Conservation (phyloP, 2,113 vertebrate species). For the Scopus umbretta region DNA sequence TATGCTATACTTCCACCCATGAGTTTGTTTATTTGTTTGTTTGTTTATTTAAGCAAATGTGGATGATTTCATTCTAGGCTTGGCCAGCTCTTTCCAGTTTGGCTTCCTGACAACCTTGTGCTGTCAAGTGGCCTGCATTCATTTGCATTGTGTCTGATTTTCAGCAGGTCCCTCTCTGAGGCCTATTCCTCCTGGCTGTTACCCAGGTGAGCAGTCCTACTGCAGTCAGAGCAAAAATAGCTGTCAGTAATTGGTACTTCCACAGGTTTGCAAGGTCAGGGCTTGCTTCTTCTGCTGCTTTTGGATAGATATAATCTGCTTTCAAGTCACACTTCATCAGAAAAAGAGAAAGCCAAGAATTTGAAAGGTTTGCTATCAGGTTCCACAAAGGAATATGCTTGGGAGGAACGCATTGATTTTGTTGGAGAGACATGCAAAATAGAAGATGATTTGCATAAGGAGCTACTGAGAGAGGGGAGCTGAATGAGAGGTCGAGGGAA, state of each 20-base stretch:
- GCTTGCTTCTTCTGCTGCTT: background rate
- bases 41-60: background rate
- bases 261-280: background rate
- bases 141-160: background rate
- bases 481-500: background rate
- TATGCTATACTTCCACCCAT: background rate
- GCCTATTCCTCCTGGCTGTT: background rate
- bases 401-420: background rate
- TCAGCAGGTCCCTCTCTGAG: conserved; percentile 8
- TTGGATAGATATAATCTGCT: background rate
- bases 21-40: background rate
- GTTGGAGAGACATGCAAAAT: background rate
- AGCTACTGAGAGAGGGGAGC: background rate
- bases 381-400: conserved; percentile 11
- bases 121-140: conserved; percentile 9
- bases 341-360: conserved; percentile 2
- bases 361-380: conserved; percentile 26
- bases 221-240: background rate
- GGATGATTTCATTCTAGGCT: background rate
- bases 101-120: conserved; percentile 39
- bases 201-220: conserved; percentile 30
- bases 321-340: background rate
- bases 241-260: conserved; percentile 15
- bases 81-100: background rate
- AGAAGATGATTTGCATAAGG: conserved; percentile 35